phyloP scores from a whole-genome alignment of 2,888 invertebrate species.

The Macrophya annulata region DNA sequence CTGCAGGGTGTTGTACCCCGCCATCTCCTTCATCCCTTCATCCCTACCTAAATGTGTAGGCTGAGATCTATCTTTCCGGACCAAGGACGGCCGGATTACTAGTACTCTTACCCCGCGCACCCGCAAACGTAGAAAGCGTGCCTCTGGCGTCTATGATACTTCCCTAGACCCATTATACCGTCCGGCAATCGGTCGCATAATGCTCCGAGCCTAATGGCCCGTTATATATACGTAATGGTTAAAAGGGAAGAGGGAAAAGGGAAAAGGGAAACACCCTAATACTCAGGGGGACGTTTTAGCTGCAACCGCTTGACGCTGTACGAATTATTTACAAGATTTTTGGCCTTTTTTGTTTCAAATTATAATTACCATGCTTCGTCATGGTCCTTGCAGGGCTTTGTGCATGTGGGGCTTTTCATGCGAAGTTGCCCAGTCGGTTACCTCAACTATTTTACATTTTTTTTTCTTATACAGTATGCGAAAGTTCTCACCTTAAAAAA shows the following conservation, averaged over 20 bases:
- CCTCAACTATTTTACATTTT: too few species aligned
- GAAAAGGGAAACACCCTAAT: conserved; percentile 2
- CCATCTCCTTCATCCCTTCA: conserved; percentile 58
- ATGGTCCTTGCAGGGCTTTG: not conserved
- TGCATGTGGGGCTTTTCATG: too few species aligned
- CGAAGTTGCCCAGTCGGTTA: too few species aligned
- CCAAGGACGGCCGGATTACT: conserved; percentile 43
- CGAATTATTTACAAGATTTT: not conserved
- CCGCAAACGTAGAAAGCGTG: conserved; percentile 60
- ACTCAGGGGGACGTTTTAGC: conserved; percentile 23
- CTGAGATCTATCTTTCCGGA: conserved; percentile 44
- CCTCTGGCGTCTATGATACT: conserved; percentile 68
- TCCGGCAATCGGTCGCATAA: conserved; percentile 61
- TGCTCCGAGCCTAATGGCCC: conserved; percentile 54
- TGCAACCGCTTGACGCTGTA: not conserved
- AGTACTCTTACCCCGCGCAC: conserved; percentile 14
- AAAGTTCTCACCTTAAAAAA: too few species aligned
- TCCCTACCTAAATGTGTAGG: conserved; percentile 50
- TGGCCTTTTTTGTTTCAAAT: not conserved
- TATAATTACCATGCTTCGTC: not conserved
- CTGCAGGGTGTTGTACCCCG: conserved; percentile 58
- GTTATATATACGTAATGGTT: conserved; percentile 52
- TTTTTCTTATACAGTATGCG: too few species aligned
- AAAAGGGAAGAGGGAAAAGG: not conserved
- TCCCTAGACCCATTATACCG: conserved; percentile 62